phyloP scores from a whole-genome alignment of 2,113 vertebrate species.

The Hippocampus barbouri region DNA sequence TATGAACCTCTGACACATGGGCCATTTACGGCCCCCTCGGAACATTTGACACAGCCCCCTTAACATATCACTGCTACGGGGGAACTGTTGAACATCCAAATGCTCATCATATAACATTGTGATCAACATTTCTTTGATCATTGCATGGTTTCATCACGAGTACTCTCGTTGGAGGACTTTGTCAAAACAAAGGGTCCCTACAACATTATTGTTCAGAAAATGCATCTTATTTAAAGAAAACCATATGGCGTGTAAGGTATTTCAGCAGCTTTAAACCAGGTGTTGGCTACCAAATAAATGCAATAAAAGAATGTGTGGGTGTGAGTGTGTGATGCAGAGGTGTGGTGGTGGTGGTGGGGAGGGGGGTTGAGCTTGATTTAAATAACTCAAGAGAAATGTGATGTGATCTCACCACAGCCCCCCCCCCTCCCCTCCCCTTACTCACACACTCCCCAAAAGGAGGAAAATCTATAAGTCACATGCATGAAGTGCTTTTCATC shows the following conservation, averaged over 20 bases:
- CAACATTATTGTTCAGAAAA: neutral
- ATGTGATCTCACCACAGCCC: conserved; percentile 55
- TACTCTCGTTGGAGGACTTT: neutral
- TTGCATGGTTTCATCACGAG: neutral
- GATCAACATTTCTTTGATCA: neutral
- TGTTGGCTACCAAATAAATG: conserved; percentile 45
- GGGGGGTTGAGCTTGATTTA: conserved; percentile 25
- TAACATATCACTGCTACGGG: neutral
- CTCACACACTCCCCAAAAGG: conserved; percentile 14
- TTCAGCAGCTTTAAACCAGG: conserved; percentile 36
- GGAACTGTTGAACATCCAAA: neutral
- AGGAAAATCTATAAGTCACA: conserved; percentile 66
- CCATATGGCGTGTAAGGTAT: neutral
- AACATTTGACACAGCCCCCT: neutral
- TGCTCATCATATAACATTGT: neutral
- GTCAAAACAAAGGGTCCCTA: neutral
- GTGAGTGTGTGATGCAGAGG: neutral
- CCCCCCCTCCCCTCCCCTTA: conserved; percentile 11
- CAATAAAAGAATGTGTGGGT: conserved; percentile 43
- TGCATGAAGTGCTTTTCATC: conserved; percentile 68
- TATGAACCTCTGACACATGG: neutral
- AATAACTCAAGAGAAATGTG: conserved; percentile 57
- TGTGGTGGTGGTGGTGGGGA: neutral
- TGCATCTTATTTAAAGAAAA: neutral
- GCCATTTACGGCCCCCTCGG: neutral